Conservation (phyloP, 2,113 vertebrate genomes). For the Gnathonemus longibarbis region DNA sequence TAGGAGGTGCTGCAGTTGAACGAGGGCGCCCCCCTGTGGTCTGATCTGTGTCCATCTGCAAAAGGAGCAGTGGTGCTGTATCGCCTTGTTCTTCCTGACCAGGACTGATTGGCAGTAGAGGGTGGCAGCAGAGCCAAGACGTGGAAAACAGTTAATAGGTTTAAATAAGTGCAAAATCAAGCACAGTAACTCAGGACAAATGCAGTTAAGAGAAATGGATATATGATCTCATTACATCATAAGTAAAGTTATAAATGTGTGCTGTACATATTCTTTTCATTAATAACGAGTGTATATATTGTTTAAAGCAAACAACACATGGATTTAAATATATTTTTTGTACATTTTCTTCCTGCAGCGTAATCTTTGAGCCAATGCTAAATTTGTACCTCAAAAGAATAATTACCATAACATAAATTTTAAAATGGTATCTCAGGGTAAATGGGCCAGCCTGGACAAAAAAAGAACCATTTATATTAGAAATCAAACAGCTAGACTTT, state of each 20-base stretch:
- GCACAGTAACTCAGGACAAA: not conserved
- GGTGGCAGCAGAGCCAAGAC: not conserved
- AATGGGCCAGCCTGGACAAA: not conserved
- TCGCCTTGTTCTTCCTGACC: constrained; percentile 48
- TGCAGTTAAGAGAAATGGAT: not conserved
- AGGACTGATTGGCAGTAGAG: not conserved
- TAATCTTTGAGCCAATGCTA: not conserved
- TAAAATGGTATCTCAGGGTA: not conserved
- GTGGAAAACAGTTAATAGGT: not conserved
- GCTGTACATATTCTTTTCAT: not conserved
- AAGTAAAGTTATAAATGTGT: constrained; percentile 1
- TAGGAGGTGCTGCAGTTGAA: constrained; percentile 65
- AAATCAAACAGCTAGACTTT: not conserved
- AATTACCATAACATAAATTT: not conserved
- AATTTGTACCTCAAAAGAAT: not conserved
- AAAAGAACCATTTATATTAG: not conserved
- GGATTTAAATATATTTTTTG: not conserved
- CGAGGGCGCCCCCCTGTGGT: constrained; percentile 59
- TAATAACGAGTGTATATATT: not conserved
- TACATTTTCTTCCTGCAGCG: not conserved
- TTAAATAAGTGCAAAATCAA: not conserved
- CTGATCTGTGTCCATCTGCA: constrained; percentile 78
- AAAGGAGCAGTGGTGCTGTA: constrained; percentile 73
- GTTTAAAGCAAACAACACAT: not conserved
- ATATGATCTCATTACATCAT: not conserved